A percentile compares a stretch with the other conserved stretches of the same genome.
phyloP scores from a whole-genome alignment of 2,113 vertebrate genomes.

The Progne subis region DNA sequence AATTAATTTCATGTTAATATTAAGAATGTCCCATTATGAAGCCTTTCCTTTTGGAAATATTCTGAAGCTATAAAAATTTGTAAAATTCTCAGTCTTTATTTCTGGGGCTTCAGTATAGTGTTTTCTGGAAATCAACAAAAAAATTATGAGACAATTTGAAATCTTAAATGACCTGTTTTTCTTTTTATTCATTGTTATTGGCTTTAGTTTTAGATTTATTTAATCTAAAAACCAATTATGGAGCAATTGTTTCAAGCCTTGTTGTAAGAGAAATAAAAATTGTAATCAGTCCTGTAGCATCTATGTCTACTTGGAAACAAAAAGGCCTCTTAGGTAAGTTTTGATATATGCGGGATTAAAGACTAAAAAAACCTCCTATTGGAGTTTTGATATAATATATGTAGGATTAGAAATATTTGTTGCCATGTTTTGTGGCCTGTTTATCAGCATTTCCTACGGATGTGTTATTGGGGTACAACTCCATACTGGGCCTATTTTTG shows the following conservation, averaged over 20 bases:
- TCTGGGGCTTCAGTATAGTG: background rate
- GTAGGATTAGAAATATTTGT: slow-evolving; percentile 3
- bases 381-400: background rate
- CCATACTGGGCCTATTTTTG: background rate
- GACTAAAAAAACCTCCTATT: background rate
- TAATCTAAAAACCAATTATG: background rate
- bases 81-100: background rate
- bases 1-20: background rate
- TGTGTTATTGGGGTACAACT: background rate
- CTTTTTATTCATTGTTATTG: background rate
- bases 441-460: background rate
- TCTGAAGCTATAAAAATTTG: background rate
- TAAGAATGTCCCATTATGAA: background rate
- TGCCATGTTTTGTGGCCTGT: background rate
- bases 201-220: background rate
- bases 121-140: background rate
- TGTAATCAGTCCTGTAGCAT: background rate
- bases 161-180: background rate
- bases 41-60: background rate
- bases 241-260: background rate
- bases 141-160: background rate
- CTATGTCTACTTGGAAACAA: background rate
- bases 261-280: background rate
- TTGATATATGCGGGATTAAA: background rate
- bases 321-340: background rate